These are phyloP conservation scores for Stenodema calcarata DNA, from an alignment of 2,888 invertebrate genomes.

Conservation along the genomic window DNA sequence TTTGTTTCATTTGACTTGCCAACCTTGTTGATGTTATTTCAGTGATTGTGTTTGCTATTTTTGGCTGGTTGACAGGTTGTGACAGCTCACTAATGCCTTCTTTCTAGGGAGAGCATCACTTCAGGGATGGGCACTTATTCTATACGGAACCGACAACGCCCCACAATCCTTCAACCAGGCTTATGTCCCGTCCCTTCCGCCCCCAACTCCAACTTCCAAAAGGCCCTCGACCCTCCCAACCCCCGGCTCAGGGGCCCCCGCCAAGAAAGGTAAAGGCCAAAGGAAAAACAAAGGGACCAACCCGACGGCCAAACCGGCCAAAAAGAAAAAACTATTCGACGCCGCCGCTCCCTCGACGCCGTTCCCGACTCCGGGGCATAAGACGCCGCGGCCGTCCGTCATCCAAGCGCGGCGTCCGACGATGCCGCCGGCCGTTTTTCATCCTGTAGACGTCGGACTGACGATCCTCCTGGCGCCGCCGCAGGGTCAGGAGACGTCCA, in stretches of 20 bases:
- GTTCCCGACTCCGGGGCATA: constrained; percentile 59
- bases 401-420: constrained; percentile 55
- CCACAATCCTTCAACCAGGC: constrained; percentile 58
- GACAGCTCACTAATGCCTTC: constrained; percentile 37
- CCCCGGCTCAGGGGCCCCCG: not conserved
- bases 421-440: constrained; percentile 52
- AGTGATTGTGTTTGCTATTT: not conserved
- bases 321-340: constrained; percentile 65
- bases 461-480: constrained; percentile 60
- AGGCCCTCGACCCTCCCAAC: constrained; percentile 38
- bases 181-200: constrained; percentile 55
- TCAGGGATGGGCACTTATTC: constrained; percentile 90
- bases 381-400: constrained; percentile 54
- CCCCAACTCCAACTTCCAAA: constrained; percentile 54
- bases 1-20: not conserved
- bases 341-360: constrained; percentile 59
- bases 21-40: not conserved
- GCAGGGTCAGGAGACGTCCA: constrained; percentile 60
- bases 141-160: constrained; percentile 81
- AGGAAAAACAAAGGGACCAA: constrained; percentile 65
- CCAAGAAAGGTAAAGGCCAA: constrained; percentile 66
- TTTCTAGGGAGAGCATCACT: constrained; percentile 82
- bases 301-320: constrained; percentile 64
- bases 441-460: constrained; percentile 58
- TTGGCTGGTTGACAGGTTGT: not conserved